Base-by-base conservation (phyloP, 2,113 vertebrate species). In the Tragelaphus buxtoni region DNA sequence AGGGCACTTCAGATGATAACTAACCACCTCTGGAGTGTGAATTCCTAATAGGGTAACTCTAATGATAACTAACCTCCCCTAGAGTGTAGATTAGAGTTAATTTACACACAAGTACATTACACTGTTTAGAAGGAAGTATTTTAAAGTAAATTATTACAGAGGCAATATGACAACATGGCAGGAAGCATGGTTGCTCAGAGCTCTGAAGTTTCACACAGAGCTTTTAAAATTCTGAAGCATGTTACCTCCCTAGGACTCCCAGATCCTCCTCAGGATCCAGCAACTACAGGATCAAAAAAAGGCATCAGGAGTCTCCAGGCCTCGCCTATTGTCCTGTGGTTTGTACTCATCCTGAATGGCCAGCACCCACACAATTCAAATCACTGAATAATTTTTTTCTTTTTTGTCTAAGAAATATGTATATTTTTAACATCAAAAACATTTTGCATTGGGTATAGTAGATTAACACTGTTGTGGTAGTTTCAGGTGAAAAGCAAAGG, bases 1-100 rank as follows among this genome's bases (percentile, higher is more conserved):
- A 96, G 80, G 88, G 92, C 88, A 87, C 94, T 98, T 96, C 89
- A 97, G 18, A 93, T 87, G 56, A 39, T 51, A 91, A 89, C 90
- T 58, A 55, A 81, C 82, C 58, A 49, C 83, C 96, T 88, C 92
- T 69, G 55, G 77, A 89, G 89, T 80, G 42, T 96, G 87, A 95
- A 91, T 96, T 95, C 74, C 90, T 97, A 89, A 96, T 65, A 81
- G 81, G 56, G 80, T 85, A 86, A 83, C 51, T 93, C 96, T 93
- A 88, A 97, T 92, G 84, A 96, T 96, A 94, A 91, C 95, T 80
- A 76, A 76, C 47, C 72, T 96, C 81, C 94, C 65, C 88, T 63
- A 60, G 49, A 90, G 65, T 88, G 55, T 58, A 96, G 83, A 95
- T 96, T 91, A 92, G 95, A 91, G 95, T 94, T 94, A 80, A 96